These are phyloP conservation scores for Caenorhabditis virilis DNA, from an alignment of 2,888 invertebrate genomes.

Conservation along the genomic window DNA sequence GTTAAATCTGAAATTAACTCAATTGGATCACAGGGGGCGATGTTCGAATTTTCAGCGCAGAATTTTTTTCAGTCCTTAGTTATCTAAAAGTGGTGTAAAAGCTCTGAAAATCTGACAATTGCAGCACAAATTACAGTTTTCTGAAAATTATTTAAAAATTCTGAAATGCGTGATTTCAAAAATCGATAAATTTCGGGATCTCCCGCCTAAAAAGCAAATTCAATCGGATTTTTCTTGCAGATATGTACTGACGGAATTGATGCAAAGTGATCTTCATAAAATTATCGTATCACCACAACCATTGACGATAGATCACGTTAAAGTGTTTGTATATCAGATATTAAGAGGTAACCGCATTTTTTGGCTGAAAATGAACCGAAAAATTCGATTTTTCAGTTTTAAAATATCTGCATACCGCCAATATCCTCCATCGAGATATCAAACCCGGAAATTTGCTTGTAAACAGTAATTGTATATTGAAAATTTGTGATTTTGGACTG, in stretches of 20 bases:
- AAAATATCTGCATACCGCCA: slow-evolving; percentile 96
- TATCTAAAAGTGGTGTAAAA: too few relatives aligned
- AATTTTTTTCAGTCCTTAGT: too few relatives aligned
- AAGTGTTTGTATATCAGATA: slow-evolving; percentile 99
- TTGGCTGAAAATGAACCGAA: background rate
- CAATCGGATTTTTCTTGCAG: too few relatives aligned
- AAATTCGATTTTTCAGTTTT: slow-evolving; percentile 76
- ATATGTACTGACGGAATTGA: slow-evolving; percentile 98
- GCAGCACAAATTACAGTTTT: too few relatives aligned
- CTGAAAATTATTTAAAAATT: too few relatives aligned
- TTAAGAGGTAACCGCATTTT: slow-evolving; percentile 83
- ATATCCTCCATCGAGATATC: slow-evolving; percentile 96
- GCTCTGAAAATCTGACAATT: too few relatives aligned
- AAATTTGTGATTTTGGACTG: slow-evolving; percentile 99
- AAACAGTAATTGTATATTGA: slow-evolving; percentile 97
- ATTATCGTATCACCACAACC: slow-evolving; percentile 99
- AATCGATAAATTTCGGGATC: too few relatives aligned
- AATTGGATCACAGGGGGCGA: too few relatives aligned
- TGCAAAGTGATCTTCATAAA: slow-evolving; percentile 99
- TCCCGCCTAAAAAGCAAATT: too few relatives aligned
- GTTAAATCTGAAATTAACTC: too few relatives aligned
- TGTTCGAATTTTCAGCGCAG: too few relatives aligned
- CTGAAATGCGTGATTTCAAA: too few relatives aligned
- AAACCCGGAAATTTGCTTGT: slow-evolving; percentile 98
- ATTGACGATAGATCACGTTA: slow-evolving; percentile 97